A percentile compares a stretch with the other conserved stretches of the same genome.
Conservation (phyloP, 2,888 invertebrate species). For the Cotesia congregata region DNA sequence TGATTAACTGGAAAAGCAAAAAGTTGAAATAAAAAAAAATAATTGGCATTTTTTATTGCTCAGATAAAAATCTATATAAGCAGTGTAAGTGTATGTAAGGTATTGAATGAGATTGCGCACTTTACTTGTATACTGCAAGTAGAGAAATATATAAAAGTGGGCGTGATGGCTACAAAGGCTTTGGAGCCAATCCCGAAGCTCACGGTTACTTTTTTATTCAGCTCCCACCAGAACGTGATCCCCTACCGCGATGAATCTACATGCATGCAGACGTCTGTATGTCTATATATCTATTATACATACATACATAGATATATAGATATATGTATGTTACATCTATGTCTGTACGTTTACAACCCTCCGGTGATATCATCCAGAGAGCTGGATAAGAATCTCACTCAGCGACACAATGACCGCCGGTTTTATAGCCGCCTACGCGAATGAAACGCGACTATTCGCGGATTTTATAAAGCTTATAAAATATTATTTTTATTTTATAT, state of each 20-base stretch:
- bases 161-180: conserved; percentile 38
- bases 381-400: conserved; percentile 11
- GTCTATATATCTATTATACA: not conserved
- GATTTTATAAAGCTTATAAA: not conserved
- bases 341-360: not conserved
- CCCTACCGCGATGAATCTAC: conserved; percentile 15
- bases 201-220: conserved; percentile 32
- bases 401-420: conserved; percentile 3
- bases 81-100: not conserved
- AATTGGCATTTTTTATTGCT: not conserved
- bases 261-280: not conserved
- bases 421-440: not conserved
- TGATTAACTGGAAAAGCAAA: not conserved
- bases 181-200: conserved; percentile 34
- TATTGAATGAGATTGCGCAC: conserved; percentile 12
- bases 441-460: not conserved
- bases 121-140: not conserved
- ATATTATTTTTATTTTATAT: too few species aligned
- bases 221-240: conserved; percentile 33
- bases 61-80: not conserved
- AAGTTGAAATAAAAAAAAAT: not conserved
- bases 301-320: not conserved
- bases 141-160: conserved; percentile 36
- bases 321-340: not conserved
- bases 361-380: not conserved